Conservation (phyloP, 2,797 vertebrate genomes). For the Sphaeramia orbicularis region DNA sequence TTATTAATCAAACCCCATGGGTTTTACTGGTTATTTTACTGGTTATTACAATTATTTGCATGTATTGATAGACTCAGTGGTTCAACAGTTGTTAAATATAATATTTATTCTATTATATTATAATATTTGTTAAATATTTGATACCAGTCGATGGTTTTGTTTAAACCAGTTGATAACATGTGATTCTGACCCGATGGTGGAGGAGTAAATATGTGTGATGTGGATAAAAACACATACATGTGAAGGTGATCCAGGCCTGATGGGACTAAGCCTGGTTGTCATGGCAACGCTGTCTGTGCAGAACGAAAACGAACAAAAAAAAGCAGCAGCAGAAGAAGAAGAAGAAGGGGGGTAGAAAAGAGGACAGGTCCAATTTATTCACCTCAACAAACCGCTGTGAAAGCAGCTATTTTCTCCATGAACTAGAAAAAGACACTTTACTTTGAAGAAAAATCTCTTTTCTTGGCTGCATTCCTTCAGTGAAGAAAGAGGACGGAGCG, state of each 20-base stretch:
- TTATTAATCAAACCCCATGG: too few species aligned
- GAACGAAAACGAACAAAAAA: conserved; percentile 33
- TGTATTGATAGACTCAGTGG: too few species aligned
- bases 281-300: conserved; percentile 78
- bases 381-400: conserved; percentile 39
- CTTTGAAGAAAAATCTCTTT: conserved; percentile 12
- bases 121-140: too few species aligned
- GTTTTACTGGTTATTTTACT: too few species aligned
- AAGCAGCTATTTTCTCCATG: conserved; percentile 14
- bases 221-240: conserved; percentile 17
- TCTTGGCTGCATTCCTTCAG: conserved; percentile 25
- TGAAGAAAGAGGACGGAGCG: conserved; percentile 31
- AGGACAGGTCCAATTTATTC: conserved; percentile 62
- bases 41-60: too few species aligned
- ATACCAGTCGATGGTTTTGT: too few species aligned
- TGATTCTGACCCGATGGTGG: background rate
- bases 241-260: conserved; percentile 57
- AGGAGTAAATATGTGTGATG: conserved; percentile 5
- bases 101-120: too few species aligned
- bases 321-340: conserved; percentile 8
- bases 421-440: conserved; percentile 17
- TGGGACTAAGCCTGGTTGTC: conserved; percentile 72
- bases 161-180: background rate
- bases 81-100: too few species aligned
- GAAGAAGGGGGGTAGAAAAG: conserved; percentile 40